Conservation (phyloP, 2,888 invertebrate species). For the Caradrina kadenii region DNA sequence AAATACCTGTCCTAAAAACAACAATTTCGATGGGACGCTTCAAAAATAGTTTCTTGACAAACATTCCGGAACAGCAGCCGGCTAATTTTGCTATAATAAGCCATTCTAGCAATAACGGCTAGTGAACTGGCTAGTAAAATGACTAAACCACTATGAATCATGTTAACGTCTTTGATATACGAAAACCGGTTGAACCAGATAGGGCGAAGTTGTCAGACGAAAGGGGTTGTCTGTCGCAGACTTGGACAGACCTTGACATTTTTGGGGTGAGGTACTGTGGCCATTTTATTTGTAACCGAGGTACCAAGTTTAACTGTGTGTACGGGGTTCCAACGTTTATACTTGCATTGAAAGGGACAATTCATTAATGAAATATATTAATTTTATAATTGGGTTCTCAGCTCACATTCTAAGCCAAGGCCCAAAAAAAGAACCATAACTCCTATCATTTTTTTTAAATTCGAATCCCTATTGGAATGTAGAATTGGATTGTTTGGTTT, state of each 20-base stretch:
- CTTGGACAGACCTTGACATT: conserved; percentile 27
- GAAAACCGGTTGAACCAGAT: conserved; percentile 34
- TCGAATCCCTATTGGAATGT: too few relatives aligned
- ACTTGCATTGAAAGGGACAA: too few relatives aligned
- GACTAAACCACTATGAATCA: conserved; percentile 29
- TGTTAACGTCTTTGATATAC: conserved; percentile 7
- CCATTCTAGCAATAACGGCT: conserved; percentile 26
- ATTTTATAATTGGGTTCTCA: too few relatives aligned
- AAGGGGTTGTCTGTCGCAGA: conserved; percentile 14
- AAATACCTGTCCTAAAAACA: not conserved
- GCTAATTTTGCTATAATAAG: conserved; percentile 37
- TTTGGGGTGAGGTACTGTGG: conserved; percentile 17
- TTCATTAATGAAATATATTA: too few relatives aligned
- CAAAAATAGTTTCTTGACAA: conserved; percentile 18
- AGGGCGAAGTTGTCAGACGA: conserved; percentile 8
- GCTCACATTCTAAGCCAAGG: too few relatives aligned
- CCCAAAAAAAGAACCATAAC: too few relatives aligned
- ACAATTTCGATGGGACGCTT: not conserved
- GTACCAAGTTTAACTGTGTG: too few relatives aligned
- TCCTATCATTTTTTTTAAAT: too few relatives aligned
- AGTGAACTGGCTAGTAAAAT: conserved; percentile 17
- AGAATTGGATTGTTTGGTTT: too few relatives aligned
- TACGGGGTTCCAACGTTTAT: too few relatives aligned
- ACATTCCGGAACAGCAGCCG: conserved; percentile 21
- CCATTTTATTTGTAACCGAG: too few relatives aligned